Conservation (phyloP, 2,888 invertebrate species). For the Stratiomys singularior region DNA sequence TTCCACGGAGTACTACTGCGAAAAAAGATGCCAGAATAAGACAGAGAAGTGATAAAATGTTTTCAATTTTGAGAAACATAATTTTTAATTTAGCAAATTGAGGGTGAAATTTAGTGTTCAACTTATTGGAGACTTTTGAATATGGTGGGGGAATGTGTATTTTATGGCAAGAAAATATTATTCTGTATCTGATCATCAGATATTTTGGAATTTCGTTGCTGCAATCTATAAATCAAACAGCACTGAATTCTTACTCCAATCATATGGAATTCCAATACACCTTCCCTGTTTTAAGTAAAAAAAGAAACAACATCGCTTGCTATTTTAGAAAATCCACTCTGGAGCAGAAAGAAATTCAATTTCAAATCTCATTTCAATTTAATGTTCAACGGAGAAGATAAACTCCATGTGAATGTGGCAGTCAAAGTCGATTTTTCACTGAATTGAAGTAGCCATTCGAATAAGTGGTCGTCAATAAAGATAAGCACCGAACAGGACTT, state of each 20-base stretch:
- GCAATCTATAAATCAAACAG: too few species aligned
- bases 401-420: not conserved
- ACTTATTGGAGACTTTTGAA: too few species aligned
- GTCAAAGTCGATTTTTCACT: slow-evolving; percentile 35
- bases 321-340: too few species aligned
- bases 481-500: slow-evolving; percentile 43
- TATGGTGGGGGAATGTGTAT: too few species aligned
- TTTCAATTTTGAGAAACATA: slow-evolving; percentile 11
- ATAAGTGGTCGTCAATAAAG: slow-evolving; percentile 47
- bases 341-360: not conserved
- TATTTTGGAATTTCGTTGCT: too few species aligned
- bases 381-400: slow-evolving; percentile 20
- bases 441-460: slow-evolving; percentile 46
- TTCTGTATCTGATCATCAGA: too few species aligned
- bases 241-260: too few species aligned
- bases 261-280: too few species aligned
- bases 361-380: slow-evolving; percentile 28
- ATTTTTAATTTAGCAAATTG: not conserved
- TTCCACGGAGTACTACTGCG: not conserved
- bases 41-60: slow-evolving; percentile 10
- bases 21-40: not conserved
- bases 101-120: not conserved
- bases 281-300: too few species aligned
- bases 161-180: too few species aligned
- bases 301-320: too few species aligned